Conservation (phyloP, 1,140 invertebrate species). For the Bombus turneri region DNA sequence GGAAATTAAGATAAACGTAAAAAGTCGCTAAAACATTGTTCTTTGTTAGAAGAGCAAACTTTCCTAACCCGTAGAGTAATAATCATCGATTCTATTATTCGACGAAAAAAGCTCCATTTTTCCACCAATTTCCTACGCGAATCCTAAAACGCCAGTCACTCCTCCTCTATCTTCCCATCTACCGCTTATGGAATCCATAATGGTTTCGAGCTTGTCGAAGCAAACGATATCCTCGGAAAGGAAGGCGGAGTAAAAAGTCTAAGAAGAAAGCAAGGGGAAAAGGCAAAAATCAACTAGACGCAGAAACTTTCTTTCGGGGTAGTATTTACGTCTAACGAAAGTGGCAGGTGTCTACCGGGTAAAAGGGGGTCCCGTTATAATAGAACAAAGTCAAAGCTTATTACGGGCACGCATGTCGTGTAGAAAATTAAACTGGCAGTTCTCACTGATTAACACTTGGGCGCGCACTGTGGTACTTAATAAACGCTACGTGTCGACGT, state of each 20-base stretch:
- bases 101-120: not conserved
- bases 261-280: not conserved
- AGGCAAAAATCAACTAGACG: not conserved
- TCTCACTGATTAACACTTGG: slow-evolving; percentile 72
- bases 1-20: not conserved
- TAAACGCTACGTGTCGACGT: slow-evolving; percentile 67
- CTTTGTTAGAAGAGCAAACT: too few relatives aligned
- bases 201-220: not conserved
- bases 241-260: not conserved
- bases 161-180: not conserved
- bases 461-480: slow-evolving; percentile 59
- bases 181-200: not conserved
- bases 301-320: slow-evolving; percentile 24
- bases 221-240: not conserved
- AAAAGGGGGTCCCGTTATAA: slow-evolving; percentile 35
- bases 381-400: slow-evolving; percentile 50
- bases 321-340: slow-evolving; percentile 31
- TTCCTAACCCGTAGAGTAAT: not conserved
- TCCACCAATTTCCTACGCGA: not conserved
- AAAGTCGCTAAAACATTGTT: not conserved
- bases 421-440: slow-evolving; percentile 69
- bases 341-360: slow-evolving; percentile 36
- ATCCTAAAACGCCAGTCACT: not conserved
- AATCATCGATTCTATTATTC: not conserved
- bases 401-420: slow-evolving; percentile 66